These are phyloP conservation scores for Troides oblongomaculatus DNA, from an alignment of 2,888 invertebrate genomes.

Conservation along the genomic window DNA sequence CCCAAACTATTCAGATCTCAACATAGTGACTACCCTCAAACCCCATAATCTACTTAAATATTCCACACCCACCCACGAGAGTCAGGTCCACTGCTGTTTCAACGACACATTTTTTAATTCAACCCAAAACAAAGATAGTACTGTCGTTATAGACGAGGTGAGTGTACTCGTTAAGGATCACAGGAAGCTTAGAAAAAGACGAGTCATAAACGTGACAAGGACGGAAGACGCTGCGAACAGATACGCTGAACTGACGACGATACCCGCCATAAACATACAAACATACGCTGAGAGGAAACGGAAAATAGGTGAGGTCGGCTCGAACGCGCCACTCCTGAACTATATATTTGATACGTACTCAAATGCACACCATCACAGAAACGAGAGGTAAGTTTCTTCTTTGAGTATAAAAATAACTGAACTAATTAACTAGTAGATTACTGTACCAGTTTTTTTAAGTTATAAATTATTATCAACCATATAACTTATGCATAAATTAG, in stretches of 20 bases:
- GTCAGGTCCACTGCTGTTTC: conserved; percentile 44
- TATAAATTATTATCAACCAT: no score
- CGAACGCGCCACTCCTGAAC: conserved; percentile 69
- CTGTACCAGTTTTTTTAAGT: no score
- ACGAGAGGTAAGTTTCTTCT: conserved; percentile 58
- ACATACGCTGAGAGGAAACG: conserved; percentile 55
- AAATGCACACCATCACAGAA: conserved; percentile 68
- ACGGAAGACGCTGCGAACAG: conserved; percentile 36
- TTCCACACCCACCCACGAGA: conserved; percentile 39
- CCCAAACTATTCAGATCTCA: conserved; percentile 50
- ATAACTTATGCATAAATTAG: neutral
- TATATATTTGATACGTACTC: conserved; percentile 74
- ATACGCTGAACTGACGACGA: conserved; percentile 42
- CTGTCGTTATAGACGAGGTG: conserved; percentile 44
- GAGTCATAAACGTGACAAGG: conserved; percentile 54
- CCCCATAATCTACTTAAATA: conserved; percentile 45
- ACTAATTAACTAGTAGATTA: neutral
- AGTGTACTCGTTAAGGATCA: conserved; percentile 19
- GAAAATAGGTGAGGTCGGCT: conserved; percentile 67
- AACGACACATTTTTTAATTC: conserved; percentile 31
- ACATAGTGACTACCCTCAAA: conserved; percentile 44
- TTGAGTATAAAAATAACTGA: neutral
- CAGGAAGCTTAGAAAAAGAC: conserved; percentile 53
- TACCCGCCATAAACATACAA: conserved; percentile 43
- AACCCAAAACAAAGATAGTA: conserved; percentile 42